A percentile compares a stretch with the other conserved stretches of the same genome.
phyloP scores from a whole-genome alignment of 2,888 invertebrate genomes.

The Xanthia togata region DNA sequence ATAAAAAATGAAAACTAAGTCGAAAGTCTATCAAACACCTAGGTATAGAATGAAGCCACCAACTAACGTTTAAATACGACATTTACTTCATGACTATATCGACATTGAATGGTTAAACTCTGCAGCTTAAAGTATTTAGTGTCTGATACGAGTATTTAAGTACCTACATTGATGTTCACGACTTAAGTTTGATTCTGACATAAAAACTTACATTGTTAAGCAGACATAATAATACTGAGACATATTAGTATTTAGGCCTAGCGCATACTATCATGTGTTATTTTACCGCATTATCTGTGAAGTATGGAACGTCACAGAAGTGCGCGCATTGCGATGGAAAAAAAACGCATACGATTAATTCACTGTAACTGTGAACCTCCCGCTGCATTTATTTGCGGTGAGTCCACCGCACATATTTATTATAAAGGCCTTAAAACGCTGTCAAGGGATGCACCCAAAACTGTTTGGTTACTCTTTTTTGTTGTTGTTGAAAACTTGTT shows the following conservation, averaged over 20 bases:
- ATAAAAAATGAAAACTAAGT: neutral
- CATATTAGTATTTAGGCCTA: neutral
- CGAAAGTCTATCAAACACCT: neutral
- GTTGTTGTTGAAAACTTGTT: too few species aligned
- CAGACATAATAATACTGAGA: constrained; percentile 7
- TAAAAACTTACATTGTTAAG: constrained; percentile 39
- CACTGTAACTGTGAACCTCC: too few species aligned
- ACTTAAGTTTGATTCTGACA: constrained; percentile 30
- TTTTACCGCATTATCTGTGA: too few species aligned
- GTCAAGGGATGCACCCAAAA: too few species aligned
- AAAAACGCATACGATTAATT: too few species aligned
- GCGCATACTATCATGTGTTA: too few species aligned
- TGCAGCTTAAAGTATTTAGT: constrained; percentile 23
- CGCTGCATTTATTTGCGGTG: too few species aligned
- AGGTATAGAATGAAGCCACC: neutral
- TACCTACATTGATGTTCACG: constrained; percentile 13
- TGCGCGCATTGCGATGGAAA: too few species aligned
- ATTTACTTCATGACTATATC: neutral
- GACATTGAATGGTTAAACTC: constrained; percentile 17
- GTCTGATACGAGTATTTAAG: constrained; percentile 16
- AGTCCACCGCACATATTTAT: too few species aligned
- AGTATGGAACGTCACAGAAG: too few species aligned
- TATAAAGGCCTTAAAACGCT: too few species aligned
- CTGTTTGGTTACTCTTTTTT: too few species aligned
- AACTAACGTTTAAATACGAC: neutral